Conservation (phyloP, 2,113 vertebrate genomes). For the Geococcyx californianus region DNA sequence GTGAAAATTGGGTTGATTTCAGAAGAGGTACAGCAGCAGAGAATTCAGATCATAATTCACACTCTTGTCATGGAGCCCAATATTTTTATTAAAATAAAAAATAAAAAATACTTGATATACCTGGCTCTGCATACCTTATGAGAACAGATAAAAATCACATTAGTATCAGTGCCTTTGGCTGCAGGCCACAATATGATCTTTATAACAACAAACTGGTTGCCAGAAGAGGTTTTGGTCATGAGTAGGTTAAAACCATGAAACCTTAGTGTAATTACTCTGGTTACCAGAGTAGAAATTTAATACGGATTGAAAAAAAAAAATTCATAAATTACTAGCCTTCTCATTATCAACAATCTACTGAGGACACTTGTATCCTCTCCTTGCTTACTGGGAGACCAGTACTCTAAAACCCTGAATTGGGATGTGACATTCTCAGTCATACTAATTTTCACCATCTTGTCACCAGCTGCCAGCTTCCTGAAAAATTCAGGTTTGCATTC, state of each 20-base stretch:
- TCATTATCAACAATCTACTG: not conserved
- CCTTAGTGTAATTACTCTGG: not conserved
- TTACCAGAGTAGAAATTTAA: not conserved
- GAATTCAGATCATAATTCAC: not conserved
- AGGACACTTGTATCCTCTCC: not conserved
- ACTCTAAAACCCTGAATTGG: not conserved
- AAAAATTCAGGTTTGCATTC: not conserved
- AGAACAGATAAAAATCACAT: not conserved
- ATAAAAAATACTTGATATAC: not conserved
- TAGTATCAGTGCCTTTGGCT: not conserved
- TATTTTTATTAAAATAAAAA: not conserved
- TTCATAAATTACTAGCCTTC: not conserved
- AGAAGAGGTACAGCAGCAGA: not conserved
- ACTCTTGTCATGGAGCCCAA: not conserved
- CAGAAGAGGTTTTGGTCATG: not conserved
- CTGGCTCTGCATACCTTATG: not conserved
- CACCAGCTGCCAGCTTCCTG: not conserved
- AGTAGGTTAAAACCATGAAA: not conserved
- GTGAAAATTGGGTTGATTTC: not conserved
- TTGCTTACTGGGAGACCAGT: not conserved
- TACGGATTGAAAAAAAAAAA: not conserved
- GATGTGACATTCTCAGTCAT: not conserved
- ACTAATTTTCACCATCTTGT: not conserved
- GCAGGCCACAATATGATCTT: not conserved
- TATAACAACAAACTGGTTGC: not conserved